These are phyloP conservation scores for Nemotelus pantherinus DNA, from an alignment of 2,888 invertebrate species.

Conservation along the genomic window DNA sequence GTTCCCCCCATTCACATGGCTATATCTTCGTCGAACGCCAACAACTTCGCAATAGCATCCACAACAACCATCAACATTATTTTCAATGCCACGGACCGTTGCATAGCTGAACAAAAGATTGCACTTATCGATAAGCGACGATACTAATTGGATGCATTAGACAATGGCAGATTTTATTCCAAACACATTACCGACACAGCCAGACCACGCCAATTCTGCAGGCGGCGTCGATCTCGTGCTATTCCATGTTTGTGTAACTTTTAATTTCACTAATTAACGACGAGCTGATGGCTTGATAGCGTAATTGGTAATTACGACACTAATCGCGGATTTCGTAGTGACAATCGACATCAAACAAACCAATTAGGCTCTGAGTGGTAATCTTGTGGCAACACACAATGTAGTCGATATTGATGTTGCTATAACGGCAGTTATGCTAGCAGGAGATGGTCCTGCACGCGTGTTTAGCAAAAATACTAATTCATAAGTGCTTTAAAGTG, in stretches of 20 bases:
- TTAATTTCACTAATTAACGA: conserved; percentile 26
- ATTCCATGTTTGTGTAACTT: neutral
- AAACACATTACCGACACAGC: too few relatives aligned
- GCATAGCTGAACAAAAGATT: conserved; percentile 1
- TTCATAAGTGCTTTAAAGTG: neutral
- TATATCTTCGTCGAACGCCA: too few relatives aligned
- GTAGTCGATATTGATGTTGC: too few relatives aligned
- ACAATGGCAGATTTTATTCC: conserved; percentile 25
- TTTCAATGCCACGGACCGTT: conserved; percentile 3
- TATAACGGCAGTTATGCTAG: too few relatives aligned
- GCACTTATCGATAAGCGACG: conserved; percentile 11
- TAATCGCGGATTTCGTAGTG: conserved; percentile 20
- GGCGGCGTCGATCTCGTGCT: neutral
- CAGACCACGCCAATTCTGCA: neutral
- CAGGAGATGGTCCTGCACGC: neutral
- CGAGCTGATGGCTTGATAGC: conserved; percentile 24
- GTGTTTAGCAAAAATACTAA: neutral
- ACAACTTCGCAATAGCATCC: too few relatives aligned
- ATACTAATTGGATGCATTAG: conserved; percentile 31
- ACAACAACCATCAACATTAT: neutral
- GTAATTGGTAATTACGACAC: conserved; percentile 23
- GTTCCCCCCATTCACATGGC: too few relatives aligned
- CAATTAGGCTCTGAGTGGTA: conserved; percentile 2
- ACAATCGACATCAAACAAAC: conserved; percentile 27
- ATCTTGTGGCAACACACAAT: neutral